A percentile compares a stretch with the other conserved stretches of the same genome.
These are phyloP conservation scores for Sphaeramia orbicularis DNA, from an alignment of 2,797 vertebrate species.

Conservation along the genomic window DNA sequence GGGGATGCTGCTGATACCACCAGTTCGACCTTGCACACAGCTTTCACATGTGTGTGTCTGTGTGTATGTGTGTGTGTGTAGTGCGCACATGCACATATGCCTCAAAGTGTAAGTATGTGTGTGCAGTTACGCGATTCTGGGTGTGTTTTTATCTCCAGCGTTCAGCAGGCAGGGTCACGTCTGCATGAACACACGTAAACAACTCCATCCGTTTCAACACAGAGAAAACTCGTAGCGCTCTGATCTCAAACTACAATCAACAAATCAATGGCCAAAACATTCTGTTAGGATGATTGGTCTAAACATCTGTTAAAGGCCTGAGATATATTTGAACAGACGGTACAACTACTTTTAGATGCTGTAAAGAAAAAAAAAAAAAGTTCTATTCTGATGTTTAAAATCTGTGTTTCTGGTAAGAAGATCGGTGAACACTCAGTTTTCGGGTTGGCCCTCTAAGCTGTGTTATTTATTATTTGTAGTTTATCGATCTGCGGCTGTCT, in stretches of 20 bases:
- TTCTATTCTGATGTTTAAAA: neutral
- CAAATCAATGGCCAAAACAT: conserved; percentile 53
- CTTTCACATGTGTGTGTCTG: conserved; percentile 22
- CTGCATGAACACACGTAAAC: conserved; percentile 38
- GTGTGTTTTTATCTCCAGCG: conserved; percentile 37
- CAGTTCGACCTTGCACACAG: conserved; percentile 77
- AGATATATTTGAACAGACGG: conserved; percentile 1
- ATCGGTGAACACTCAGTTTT: no score
- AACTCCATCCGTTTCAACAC: conserved; percentile 36
- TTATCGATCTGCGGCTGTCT: no score
- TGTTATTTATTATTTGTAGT: no score
- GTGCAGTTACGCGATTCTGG: conserved; percentile 6
- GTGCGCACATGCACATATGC: neutral
- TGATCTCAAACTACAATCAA: conserved; percentile 48
- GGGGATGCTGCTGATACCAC: conserved; percentile 69
- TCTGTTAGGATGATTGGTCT: conserved; percentile 31
- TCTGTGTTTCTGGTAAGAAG: conserved; percentile 7
- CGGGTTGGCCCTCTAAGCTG: no score
- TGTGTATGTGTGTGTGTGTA: conserved; percentile 14
- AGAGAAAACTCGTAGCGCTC: conserved; percentile 35
- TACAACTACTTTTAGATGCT: conserved; percentile 18
- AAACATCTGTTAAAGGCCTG: conserved; percentile 11
- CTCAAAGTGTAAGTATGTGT: conserved; percentile 1
- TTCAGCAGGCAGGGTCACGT: conserved; percentile 43
- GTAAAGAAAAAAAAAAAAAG: conserved; percentile 8